Conservation (phyloP, 2,113 vertebrate genomes). For the Rhagologus leucostigma region DNA sequence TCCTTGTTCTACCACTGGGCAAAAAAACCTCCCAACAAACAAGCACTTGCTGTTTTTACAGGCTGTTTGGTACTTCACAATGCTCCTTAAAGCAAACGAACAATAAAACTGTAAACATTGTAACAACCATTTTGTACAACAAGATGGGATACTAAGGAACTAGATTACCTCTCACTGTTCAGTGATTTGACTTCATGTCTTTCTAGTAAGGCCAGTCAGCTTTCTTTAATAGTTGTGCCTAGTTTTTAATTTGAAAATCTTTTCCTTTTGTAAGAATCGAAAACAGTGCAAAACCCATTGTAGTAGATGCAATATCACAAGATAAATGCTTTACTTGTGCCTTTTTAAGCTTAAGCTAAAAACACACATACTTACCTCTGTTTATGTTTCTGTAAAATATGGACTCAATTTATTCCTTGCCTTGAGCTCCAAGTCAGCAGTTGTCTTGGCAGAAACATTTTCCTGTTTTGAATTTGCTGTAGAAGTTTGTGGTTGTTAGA, state of each 20-base stretch:
- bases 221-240: background rate
- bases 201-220: background rate
- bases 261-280: background rate
- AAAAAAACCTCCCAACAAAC: background rate
- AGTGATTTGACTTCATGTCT: background rate
- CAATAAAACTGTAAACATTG: background rate
- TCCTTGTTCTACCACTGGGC: background rate
- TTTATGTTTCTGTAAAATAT: background rate
- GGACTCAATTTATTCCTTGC: slow-evolving; percentile 4
- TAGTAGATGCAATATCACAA: background rate
- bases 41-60: background rate
- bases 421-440: slow-evolving; percentile 24
- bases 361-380: background rate
- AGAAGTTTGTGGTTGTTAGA: slow-evolving; percentile 34
- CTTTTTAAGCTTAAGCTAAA: background rate
- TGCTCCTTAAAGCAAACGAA: background rate
- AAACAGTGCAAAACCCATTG: background rate
- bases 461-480: slow-evolving; percentile 39
- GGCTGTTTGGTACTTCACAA: background rate
- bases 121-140: background rate
- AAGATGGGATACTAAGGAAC: background rate
- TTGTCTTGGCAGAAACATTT: background rate
- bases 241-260: background rate
- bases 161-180: background rate
- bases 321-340: background rate